phyloP scores from a whole-genome alignment of 2,113 vertebrate genomes.

The Hymenochirus boettgeri region DNA sequence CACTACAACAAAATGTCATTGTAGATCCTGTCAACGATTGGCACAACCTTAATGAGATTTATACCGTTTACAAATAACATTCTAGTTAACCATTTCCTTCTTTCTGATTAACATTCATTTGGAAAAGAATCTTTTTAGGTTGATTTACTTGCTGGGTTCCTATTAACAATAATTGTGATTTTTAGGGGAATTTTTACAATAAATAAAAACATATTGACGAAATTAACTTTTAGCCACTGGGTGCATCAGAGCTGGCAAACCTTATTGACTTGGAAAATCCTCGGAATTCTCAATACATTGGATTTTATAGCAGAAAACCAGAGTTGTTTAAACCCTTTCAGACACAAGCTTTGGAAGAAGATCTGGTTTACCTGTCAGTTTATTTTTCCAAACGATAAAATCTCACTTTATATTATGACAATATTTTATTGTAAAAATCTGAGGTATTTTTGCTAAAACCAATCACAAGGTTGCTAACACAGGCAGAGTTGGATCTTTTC shows the following conservation, averaged over 20 bases:
- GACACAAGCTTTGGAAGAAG: too few relatives aligned
- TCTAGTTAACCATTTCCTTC: neutral
- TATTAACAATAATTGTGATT: neutral
- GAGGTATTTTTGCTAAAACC: too few relatives aligned
- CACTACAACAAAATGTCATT: conserved; percentile 14
- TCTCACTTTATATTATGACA: too few relatives aligned
- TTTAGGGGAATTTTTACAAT: neutral
- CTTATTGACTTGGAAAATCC: conserved; percentile 10
- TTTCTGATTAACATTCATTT: too few relatives aligned
- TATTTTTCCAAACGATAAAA: too few relatives aligned
- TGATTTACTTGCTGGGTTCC: neutral
- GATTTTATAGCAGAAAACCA: too few relatives aligned
- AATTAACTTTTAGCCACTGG: conserved; percentile 79
- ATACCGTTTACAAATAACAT: neutral
- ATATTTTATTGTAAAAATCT: too few relatives aligned
- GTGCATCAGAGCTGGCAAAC: conserved; percentile 84
- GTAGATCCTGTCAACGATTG: conserved; percentile 13
- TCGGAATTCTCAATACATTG: too few relatives aligned
- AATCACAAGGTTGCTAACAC: too few relatives aligned
- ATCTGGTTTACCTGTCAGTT: too few relatives aligned
- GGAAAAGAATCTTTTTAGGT: too few relatives aligned
- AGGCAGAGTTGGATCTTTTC: too few relatives aligned
- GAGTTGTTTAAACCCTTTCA: neutral
- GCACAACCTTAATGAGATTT: conserved; percentile 6
- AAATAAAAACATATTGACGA: neutral